Evolutionary conservation across 1,140 invertebrate genomes (phyloP).

Genomic region (Brachionus plicatilis): DNA sequence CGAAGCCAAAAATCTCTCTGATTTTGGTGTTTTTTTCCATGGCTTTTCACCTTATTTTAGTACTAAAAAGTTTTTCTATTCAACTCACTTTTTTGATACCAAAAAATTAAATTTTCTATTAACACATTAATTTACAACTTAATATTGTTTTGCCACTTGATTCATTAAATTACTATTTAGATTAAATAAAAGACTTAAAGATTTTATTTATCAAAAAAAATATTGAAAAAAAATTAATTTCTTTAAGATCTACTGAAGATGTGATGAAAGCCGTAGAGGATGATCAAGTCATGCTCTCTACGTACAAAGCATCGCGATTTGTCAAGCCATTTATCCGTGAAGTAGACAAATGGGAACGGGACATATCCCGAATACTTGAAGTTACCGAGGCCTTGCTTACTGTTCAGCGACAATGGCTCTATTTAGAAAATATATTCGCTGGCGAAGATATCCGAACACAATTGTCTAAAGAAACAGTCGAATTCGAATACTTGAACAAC

Average conservation of each 20-base stretch:
- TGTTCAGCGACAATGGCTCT: conserved; percentile 74
- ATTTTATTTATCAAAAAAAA: not conserved
- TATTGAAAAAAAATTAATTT: not conserved
- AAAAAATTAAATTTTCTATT: too few species aligned
- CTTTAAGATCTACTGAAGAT: conserved; percentile 22
- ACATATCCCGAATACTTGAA: conserved; percentile 70
- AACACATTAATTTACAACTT: too few species aligned
- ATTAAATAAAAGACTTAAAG: too few species aligned
- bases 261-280: conserved; percentile 63
- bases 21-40: too few species aligned
- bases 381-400: conserved; percentile 68
- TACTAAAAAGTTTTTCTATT: too few species aligned
- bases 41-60: too few species aligned
- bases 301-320: conserved; percentile 77
- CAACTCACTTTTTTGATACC: too few species aligned
- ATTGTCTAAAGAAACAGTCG: conserved; percentile 53
- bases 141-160: too few species aligned
- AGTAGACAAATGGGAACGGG: conserved; percentile 75
- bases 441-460: conserved; percentile 57
- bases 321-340: conserved; percentile 73
- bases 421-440: conserved; percentile 62
- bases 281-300: conserved; percentile 67
- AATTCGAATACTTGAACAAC: conserved; percentile 55
- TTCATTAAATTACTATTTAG: too few species aligned
- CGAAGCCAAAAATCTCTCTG: too few species aligned